Evolutionary conservation across 2,113 vertebrate species (phyloP).

Genomic region (Thalassarche chlororhynchos): DNA sequence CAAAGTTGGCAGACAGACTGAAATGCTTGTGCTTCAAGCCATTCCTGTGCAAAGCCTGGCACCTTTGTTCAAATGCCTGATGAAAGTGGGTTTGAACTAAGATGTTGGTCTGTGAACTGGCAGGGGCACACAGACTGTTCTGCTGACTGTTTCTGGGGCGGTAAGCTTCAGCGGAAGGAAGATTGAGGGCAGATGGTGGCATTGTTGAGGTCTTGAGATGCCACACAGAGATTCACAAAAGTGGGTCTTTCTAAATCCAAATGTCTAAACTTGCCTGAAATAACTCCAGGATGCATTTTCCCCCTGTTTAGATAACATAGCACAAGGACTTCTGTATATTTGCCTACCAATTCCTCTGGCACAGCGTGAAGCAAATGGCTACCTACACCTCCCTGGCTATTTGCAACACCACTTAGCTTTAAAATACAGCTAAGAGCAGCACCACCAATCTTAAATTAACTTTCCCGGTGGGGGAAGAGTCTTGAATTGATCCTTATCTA

Average conservation of each 20-base stretch:
- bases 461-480: conserved; percentile 9
- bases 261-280: background rate
- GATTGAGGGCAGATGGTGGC: background rate
- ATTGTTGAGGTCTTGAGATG: conserved; percentile 28
- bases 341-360: conserved; percentile 16
- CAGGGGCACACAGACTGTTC: background rate
- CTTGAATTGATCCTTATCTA: conserved; percentile 45
- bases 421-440: conserved; percentile 24
- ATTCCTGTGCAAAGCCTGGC: conserved; percentile 12
- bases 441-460: conserved; percentile 19
- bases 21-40: background rate
- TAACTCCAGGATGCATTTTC: background rate
- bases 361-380: conserved; percentile 29
- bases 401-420: conserved; percentile 48
- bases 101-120: background rate
- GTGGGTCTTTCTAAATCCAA: background rate
- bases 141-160: background rate
- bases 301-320: background rate
- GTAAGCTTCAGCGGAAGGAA: background rate
- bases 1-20: conserved; percentile 21
- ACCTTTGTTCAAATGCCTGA: background rate
- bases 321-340: conserved; percentile 8
- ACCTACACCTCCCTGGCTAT: conserved; percentile 19
- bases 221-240: background rate
- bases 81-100: background rate